phyloP scores from a whole-genome alignment of 2,797 vertebrate genomes.

The Sardinella longiceps region DNA sequence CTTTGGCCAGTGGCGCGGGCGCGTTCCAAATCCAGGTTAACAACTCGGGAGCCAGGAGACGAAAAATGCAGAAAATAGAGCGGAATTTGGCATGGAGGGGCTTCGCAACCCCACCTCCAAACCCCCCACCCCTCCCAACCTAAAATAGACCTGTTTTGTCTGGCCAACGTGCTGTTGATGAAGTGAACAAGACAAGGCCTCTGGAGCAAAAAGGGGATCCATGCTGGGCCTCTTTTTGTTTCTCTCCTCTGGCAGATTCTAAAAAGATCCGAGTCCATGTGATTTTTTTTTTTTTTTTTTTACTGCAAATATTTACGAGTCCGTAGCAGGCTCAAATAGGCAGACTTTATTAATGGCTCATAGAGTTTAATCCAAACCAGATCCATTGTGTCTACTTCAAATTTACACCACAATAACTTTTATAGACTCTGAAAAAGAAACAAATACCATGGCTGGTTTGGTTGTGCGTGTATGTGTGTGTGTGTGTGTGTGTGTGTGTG shows the following conservation, averaged over 20 bases:
- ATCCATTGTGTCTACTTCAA: constrained; percentile 16
- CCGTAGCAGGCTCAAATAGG: constrained; percentile 30
- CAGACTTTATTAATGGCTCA: constrained; percentile 39
- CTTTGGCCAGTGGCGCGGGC: background rate
- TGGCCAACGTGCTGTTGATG: background rate
- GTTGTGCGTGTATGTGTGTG: background rate
- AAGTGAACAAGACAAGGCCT: constrained; percentile 15
- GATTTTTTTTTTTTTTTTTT: constrained; percentile 37
- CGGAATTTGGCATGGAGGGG: background rate
- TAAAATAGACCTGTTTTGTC: constrained; percentile 21
- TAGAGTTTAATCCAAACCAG: constrained; percentile 35
- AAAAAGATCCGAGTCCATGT: background rate
- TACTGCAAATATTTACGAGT: constrained; percentile 35
- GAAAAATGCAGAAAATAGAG: constrained; percentile 4
- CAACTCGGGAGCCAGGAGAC: background rate
- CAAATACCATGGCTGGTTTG: background rate
- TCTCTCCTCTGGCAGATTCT: background rate
- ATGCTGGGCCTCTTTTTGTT: constrained; percentile 21
- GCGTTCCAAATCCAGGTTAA: background rate
- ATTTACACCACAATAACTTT: constrained; percentile 22
- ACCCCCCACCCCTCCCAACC: background rate
- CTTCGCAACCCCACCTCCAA: too few species aligned
- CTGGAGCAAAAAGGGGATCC: constrained; percentile 11
- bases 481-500: constrained; percentile 5
- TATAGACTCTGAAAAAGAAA: constrained; percentile 6